Conservation (phyloP, 2,797 vertebrate genomes). For the Crax fasciolata region DNA sequence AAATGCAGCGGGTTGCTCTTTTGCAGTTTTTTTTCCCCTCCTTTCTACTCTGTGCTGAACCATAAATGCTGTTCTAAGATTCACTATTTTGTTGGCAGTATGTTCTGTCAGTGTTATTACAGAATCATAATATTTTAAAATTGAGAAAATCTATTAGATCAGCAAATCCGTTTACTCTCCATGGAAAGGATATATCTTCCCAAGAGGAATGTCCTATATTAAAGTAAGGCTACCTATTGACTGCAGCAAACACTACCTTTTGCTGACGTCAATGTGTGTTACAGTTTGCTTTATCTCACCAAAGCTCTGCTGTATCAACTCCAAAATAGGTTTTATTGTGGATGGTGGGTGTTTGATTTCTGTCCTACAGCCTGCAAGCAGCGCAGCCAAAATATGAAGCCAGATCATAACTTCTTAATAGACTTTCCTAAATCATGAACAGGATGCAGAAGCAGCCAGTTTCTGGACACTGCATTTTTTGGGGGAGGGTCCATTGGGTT, state of each 20-base stretch:
- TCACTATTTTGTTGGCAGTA: not conserved
- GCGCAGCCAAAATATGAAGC: not conserved
- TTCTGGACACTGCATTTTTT: not conserved
- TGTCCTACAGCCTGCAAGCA: not conserved
- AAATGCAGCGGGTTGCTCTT: not conserved
- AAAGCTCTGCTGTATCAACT: not conserved
- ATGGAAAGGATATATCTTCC: not conserved
- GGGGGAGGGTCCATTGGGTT: not conserved
- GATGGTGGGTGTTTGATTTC: not conserved
- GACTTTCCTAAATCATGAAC: not conserved
- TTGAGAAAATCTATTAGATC: not conserved
- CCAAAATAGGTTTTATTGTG: accelerated
- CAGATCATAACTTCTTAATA: not conserved
- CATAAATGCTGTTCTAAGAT: not conserved
- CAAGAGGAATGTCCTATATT: not conserved
- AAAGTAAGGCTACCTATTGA: not conserved
- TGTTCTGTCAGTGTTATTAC: not conserved
- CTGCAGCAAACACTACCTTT: not conserved
- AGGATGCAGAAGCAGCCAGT: not conserved
- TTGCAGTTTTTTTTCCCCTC: not conserved
- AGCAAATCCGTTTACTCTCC: not conserved
- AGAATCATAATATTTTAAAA: not conserved
- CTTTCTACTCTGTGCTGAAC: not conserved
- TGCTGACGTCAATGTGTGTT: not conserved
- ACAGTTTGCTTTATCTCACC: not conserved